Evolutionary conservation across 2,797 vertebrate species (phyloP).

Genomic region (Sebastes variabilis): DNA sequence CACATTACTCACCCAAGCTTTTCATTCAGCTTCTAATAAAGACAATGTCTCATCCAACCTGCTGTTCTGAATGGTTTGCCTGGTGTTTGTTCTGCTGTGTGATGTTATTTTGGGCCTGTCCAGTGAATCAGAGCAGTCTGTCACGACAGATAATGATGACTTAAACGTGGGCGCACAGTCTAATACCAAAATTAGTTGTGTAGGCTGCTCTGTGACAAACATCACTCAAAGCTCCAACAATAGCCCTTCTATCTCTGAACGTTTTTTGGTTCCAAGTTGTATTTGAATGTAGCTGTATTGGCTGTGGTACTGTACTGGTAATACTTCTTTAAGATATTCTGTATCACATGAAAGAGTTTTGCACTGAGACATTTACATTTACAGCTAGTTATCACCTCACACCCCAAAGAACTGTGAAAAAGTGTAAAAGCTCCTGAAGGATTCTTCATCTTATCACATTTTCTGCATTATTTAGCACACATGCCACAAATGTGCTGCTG

Average conservation of each 20-base stretch:
- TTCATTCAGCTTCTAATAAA: slow-evolving; percentile 40
- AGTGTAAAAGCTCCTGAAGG: slow-evolving; percentile 10
- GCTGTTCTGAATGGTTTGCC: slow-evolving; percentile 21
- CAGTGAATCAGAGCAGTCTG: slow-evolving; percentile 57
- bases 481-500: slow-evolving; percentile 41
- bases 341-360: background rate
- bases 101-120: slow-evolving; percentile 43
- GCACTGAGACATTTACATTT: background rate
- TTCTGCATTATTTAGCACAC: slow-evolving; percentile 65
- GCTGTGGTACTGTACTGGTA: background rate
- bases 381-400: background rate
- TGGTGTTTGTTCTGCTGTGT: slow-evolving; percentile 21
- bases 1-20: slow-evolving; percentile 45
- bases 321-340: background rate
- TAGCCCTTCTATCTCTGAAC: background rate
- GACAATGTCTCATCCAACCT: slow-evolving; percentile 48
- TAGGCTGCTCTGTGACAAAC: background rate
- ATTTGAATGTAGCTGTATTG: background rate
- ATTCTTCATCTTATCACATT: slow-evolving; percentile 33
- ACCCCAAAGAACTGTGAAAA: background rate
- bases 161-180: slow-evolving; percentile 19
- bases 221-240: background rate
- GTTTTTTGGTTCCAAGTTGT: background rate
- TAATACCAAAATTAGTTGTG: slow-evolving; percentile 20
- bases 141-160: slow-evolving; percentile 39